phyloP scores from a whole-genome alignment of 2,113 vertebrate species.

The Hippocampus mohnikei region DNA sequence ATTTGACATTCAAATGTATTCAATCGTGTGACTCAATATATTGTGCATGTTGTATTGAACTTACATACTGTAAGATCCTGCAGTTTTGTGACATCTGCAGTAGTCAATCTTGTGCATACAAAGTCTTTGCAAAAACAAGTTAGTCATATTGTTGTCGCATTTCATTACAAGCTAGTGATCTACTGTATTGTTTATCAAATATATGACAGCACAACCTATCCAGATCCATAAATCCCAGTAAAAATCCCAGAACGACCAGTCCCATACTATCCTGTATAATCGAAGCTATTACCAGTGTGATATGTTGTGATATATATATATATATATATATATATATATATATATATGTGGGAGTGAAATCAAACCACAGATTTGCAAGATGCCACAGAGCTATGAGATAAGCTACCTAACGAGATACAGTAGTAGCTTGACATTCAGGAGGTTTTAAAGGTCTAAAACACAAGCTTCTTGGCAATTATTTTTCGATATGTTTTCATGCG shows the following conservation, averaged over 20 bases:
- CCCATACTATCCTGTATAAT: no score
- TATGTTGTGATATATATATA: no score
- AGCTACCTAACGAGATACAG: not conserved
- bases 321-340: no score
- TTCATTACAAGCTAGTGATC: not conserved
- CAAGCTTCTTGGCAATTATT: not conserved
- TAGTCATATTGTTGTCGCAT: not conserved
- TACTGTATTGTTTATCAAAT: not conserved
- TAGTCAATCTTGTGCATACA: not conserved
- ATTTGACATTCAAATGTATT: conserved; percentile 25
- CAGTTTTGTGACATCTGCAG: not conserved
- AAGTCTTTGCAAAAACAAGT: not conserved
- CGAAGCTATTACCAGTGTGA: no score
- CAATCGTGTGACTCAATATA: not conserved
- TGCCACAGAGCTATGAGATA: not conserved
- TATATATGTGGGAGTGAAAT: no score
- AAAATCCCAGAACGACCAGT: no score
- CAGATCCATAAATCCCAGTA: not conserved
- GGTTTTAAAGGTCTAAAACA: not conserved
- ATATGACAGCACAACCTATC: not conserved
- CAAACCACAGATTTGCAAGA: no score
- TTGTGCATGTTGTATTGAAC: not conserved
- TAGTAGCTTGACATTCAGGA: not conserved
- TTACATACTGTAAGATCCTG: not conserved
- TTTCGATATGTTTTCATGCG: not conserved